Percentiles rank a stretch among this genome's conserved stretches.
These are phyloP conservation scores for Perca fluviatilis DNA, from an alignment of 2,113 vertebrate genomes.

Conservation along the genomic window DNA sequence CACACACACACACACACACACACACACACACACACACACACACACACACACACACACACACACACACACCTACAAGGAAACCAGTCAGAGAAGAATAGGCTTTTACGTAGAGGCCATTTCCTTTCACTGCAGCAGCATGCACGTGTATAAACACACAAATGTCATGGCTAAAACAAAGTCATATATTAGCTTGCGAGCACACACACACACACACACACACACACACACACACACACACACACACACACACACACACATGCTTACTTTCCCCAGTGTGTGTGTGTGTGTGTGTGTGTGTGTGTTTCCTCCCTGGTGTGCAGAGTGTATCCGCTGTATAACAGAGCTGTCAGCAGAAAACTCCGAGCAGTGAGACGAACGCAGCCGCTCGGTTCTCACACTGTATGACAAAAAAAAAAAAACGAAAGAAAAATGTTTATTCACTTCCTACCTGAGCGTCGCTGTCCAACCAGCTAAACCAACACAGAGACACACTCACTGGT, in stretches of 20 bases:
- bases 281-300: slow-evolving; percentile 44
- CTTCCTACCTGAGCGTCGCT: background rate
- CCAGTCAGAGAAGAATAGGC: slow-evolving; percentile 81
- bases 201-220: slow-evolving; percentile 25
- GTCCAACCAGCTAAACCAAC: background rate
- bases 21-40: slow-evolving; percentile 37
- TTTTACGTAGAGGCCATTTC: slow-evolving; percentile 77
- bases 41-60: slow-evolving; percentile 36
- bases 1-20: slow-evolving; percentile 36
- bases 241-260: slow-evolving; percentile 17
- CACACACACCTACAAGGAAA: slow-evolving; percentile 80
- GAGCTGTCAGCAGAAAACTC: slow-evolving; percentile 68
- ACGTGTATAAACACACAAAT: slow-evolving; percentile 60
- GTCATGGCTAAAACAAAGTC: slow-evolving; percentile 50
- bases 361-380: slow-evolving; percentile 43
- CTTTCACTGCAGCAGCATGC: slow-evolving; percentile 57
- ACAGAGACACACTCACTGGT: background rate
- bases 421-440: slow-evolving; percentile 9
- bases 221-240: slow-evolving; percentile 25
- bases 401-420: background rate
- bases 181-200: slow-evolving; percentile 33
- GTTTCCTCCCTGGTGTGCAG: slow-evolving; percentile 59
- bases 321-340: slow-evolving; percentile 68
- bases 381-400: slow-evolving; percentile 53
- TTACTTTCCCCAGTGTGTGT: background rate